Evolutionary conservation across 2,113 vertebrate species (phyloP).

Genomic region (Felis catus): DNA sequence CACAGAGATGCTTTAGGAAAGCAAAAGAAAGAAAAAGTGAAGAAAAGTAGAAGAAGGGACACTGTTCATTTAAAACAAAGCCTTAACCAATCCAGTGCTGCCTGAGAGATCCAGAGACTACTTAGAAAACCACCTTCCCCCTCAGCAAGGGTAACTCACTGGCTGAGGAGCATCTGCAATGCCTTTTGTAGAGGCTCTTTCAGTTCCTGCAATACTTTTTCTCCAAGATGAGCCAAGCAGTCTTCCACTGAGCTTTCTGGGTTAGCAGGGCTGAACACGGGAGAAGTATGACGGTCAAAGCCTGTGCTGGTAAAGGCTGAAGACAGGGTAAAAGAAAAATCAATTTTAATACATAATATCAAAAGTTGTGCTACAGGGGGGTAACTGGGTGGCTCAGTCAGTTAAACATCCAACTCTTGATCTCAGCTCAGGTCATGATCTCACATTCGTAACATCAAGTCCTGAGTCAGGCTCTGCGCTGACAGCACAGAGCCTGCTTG

Average conservation of each 20-base stretch:
- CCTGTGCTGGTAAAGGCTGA: constrained; percentile 90
- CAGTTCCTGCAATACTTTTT: constrained; percentile 87
- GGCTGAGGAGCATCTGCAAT: constrained; percentile 88
- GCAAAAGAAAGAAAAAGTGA: background rate
- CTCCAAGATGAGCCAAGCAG: constrained; percentile 90
- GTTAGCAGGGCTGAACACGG: constrained; percentile 92
- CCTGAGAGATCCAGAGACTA: background rate
- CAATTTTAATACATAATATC: background rate
- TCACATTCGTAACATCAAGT: too few species aligned
- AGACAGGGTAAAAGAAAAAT: constrained; percentile 43
- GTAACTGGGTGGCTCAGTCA: background rate
- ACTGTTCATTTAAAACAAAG: background rate
- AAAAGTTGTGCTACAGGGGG: background rate
- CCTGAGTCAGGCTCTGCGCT: too few species aligned
- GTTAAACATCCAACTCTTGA: background rate
- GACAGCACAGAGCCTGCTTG: too few species aligned
- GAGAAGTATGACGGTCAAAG: constrained; percentile 91
- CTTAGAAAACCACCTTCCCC: constrained; percentile 12
- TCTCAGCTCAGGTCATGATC: background rate
- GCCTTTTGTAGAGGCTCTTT: constrained; percentile 87
- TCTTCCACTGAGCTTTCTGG: constrained; percentile 94
- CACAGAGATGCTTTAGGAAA: background rate
- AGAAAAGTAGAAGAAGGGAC: background rate
- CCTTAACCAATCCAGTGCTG: background rate
- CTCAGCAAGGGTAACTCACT: constrained; percentile 86